These are phyloP conservation scores for Caenorhabditis sp. DNA, from an alignment of 2,888 invertebrate genomes.

Conservation along the genomic window DNA sequence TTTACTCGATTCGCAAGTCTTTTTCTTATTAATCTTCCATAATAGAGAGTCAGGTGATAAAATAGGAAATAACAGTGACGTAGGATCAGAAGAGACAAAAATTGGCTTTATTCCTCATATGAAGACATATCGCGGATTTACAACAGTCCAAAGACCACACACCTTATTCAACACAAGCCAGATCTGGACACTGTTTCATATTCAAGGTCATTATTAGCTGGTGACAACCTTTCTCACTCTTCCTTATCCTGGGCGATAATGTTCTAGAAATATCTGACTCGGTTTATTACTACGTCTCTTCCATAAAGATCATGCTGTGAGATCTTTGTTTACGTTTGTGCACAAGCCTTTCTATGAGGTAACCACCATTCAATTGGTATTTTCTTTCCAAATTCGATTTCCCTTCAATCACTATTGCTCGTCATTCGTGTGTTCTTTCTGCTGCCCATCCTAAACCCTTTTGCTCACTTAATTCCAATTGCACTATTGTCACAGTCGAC, in stretches of 20 bases:
- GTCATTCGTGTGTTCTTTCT: neutral
- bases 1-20: too few species aligned
- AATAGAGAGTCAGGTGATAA: too few species aligned
- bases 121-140: too few species aligned
- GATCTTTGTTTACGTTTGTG: too few species aligned
- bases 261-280: neutral
- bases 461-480: slow-evolving; percentile 3
- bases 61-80: too few species aligned
- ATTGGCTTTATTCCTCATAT: too few species aligned
- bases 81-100: too few species aligned
- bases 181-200: too few species aligned
- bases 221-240: neutral
- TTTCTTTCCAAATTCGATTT: neutral
- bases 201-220: too few species aligned
- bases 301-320: neutral
- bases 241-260: neutral
- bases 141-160: too few species aligned
- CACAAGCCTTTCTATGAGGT: neutral
- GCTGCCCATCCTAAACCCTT: neutral
- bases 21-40: too few species aligned
- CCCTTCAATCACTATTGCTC: neutral
- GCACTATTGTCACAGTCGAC: slow-evolving; percentile 1
- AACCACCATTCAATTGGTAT: neutral
- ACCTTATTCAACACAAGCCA: too few species aligned
- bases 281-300: neutral